Base-by-base conservation (phyloP, 2,888 invertebrate species). In the Boloria selene region DNA sequence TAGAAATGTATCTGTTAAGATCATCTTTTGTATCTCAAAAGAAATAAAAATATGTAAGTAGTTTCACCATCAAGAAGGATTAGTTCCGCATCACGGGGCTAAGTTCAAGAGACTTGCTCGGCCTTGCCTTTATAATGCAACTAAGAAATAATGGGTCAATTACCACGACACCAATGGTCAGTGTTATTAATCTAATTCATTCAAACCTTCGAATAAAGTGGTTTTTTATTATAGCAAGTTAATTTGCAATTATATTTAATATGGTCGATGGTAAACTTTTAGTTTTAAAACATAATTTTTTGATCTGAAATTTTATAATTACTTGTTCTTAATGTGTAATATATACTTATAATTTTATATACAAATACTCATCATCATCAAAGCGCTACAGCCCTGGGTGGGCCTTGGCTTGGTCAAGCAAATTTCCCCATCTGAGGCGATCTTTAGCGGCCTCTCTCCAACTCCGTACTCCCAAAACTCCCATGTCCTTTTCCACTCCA, bases 21-120 rank as follows among this genome's bases (percentile, higher is more conserved):
- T 14, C 22, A 10, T 1, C 22, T 52, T 17, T 13, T 38, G n/a
- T 13, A 6, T 50, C 49, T 38, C 13, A 38, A 6, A 4, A 18
- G n/a, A 49, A 42, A 55, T 55, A 31, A 22, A 50, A 13, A 62
- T 4, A 50, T 18, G 31, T 26, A 50, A 47, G 42, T 63, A 42
- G 18, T 16, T 7, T 18, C 13, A 42, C 50, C 22, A 38, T 63
- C 49, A 38, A 13, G 45, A 18, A 2, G 7, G 13, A 58, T 52
- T 64, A 44, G 56, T 51, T 58, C 44, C 50, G 51, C 58, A 13
- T 58, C 45, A 62, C 17, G 18, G 14, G n/a, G 10, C n/a, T 50
- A 55, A 56, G 52, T 58, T 64, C 64, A 64, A 64, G 47, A 58
- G 17, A 58, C 45, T 58, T 5, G 26, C 7, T 52, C 52, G 47